These are phyloP conservation scores for Oscheius onirici DNA, from an alignment of 2,888 invertebrate species.

Conservation along the genomic window DNA sequence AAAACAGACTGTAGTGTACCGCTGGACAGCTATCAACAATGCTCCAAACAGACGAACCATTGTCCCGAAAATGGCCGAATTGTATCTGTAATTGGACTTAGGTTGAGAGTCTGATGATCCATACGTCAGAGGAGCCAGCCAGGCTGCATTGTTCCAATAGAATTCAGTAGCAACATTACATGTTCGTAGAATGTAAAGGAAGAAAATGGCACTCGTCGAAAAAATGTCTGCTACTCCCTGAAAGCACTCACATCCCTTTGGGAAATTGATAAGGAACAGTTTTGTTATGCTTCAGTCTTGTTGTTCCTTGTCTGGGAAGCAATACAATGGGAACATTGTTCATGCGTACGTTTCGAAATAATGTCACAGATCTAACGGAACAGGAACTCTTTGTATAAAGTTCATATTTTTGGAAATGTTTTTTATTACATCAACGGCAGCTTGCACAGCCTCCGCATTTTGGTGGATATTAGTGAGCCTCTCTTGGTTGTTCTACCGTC, in stretches of 20 bases:
- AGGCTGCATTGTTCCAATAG: neutral
- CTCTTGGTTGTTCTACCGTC: no score
- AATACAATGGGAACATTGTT: no score
- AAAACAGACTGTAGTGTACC: neutral
- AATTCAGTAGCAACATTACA: neutral
- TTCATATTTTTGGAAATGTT: no score
- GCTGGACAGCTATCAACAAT: neutral
- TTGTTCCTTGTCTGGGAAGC: no score
- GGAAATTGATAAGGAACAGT: no score
- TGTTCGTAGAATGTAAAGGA: neutral
- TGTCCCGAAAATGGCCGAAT: neutral
- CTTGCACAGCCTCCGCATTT: no score
- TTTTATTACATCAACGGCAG: no score
- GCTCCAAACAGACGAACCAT: conserved; percentile 7
- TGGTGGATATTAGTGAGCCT: no score
- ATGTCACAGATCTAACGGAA: no score
- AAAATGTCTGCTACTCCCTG: conserved; percentile 3
- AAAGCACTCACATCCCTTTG: neutral
- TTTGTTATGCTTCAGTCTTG: no score
- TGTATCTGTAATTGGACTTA: neutral
- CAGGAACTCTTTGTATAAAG: no score
- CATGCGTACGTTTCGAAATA: no score
- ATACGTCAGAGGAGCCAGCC: neutral
- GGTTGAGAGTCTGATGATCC: neutral
- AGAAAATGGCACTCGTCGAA: neutral